Evolutionary conservation across 2,797 vertebrate species (phyloP), one percentile per base, ranked within the genome.

Genomic region (Epinephelus awoara): DNA sequence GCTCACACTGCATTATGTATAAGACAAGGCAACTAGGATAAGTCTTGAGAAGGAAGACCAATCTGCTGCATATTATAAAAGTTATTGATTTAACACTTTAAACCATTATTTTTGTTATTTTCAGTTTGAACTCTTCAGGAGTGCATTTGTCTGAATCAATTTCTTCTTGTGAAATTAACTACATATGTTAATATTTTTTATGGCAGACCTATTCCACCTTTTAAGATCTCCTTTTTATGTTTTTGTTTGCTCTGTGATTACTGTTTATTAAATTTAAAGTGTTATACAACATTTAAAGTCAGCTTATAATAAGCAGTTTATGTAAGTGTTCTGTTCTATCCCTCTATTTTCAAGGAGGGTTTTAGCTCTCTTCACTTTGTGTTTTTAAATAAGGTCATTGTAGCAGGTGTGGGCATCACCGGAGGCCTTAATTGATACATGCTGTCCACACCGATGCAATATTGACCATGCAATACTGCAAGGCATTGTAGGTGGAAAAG

Each of bases 1-100:
- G 40, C 57, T 74, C n/a, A 57, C n/a, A 9, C 57, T 77, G 62
- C 64, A 67, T 73, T 52, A 73, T 80, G 52, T 73, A 76, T 51
- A 40, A 38, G 65, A 75, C 34, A 34, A 34, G 34, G 34, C 34
- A 34, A 34, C 34, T 34, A 8, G 34, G 7, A 34, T 34, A 34
- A 50, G 58, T 47, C 3, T 21, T 34, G 11, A 59, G 50, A 18
- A 62, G 4, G 15, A 55, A 19, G 6, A 52, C 17, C 11, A 46
- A 3, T 54, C 40, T 5, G 17, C 42, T 27, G 44, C 12, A 44
- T 64, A 34, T 44, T 5, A 40, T 46, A 13, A 17, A 40, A 27
- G 40, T 19, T 34, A 34, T 34, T 51, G 6, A 29, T 44, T 52
- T 11, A 49, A 17, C 19, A 23, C 12, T 13, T 1, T 14, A 38